phyloP scores from a whole-genome alignment of 2,888 invertebrate species.

The Xiphydria camelus region DNA sequence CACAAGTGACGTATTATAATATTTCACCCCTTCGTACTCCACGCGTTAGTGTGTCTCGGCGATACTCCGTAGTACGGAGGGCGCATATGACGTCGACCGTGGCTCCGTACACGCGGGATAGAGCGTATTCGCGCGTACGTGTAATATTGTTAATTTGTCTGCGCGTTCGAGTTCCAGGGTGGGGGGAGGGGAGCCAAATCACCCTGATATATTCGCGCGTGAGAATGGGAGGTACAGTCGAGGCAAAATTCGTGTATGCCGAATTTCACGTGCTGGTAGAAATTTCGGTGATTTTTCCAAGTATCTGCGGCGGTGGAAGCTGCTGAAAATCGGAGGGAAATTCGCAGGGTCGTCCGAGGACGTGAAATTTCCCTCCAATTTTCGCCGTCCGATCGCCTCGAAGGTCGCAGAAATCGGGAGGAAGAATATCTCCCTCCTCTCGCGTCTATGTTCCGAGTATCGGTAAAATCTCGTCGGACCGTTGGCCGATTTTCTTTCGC shows the following conservation, averaged over 20 bases:
- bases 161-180: slow-evolving; percentile 51
- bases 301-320: too few relatives aligned
- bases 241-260: slow-evolving; percentile 36
- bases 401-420: too few relatives aligned
- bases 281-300: too few relatives aligned
- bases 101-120: slow-evolving; percentile 11
- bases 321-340: too few relatives aligned
- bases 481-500: too few relatives aligned
- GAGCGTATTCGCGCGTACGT: slow-evolving; percentile 34
- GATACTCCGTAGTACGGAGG: slow-evolving; percentile 22
- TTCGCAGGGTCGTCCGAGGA: too few relatives aligned
- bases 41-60: slow-evolving; percentile 40
- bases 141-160: slow-evolving; percentile 56
- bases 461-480: too few relatives aligned
- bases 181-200: slow-evolving; percentile 46
- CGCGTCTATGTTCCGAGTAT: too few relatives aligned
- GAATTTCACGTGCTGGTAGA: too few relatives aligned
- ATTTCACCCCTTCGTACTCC: slow-evolving; percentile 42
- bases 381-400: neutral
- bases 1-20: slow-evolving; percentile 57
- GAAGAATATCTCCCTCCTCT: neutral
- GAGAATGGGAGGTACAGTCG: slow-evolving; percentile 42
- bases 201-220: slow-evolving; percentile 51
- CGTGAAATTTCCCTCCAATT: too few relatives aligned
- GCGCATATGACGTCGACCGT: neutral